phyloP scores from a whole-genome alignment of 1,140 invertebrate genomes.

The Plodia interpunctella region DNA sequence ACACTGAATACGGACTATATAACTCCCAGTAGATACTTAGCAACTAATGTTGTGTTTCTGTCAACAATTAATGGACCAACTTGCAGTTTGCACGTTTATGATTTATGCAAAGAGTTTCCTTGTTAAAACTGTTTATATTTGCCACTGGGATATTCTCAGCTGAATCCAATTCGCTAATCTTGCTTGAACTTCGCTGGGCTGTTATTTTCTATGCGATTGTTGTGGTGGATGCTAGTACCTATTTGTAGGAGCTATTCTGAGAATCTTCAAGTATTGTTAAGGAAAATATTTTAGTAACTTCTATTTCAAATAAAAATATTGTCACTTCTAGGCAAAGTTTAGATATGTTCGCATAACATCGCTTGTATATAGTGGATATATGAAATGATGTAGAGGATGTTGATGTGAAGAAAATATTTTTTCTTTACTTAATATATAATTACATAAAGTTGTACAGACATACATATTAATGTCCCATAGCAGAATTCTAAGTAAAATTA shows the following conservation, averaged over 20 bases:
- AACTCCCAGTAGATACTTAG: background rate
- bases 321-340: too few species aligned
- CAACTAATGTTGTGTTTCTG: background rate
- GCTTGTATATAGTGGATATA: too few species aligned
- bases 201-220: background rate
- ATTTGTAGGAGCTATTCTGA: too few species aligned
- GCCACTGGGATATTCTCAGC: background rate
- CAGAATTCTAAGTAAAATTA: background rate
- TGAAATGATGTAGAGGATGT: too few species aligned
- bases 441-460: too few species aligned
- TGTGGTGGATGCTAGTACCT: background rate
- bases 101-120: conserved; percentile 9
- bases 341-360: too few species aligned
- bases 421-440: too few species aligned
- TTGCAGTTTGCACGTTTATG: background rate
- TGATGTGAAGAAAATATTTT: too few species aligned
- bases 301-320: too few species aligned
- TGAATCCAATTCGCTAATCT: conserved; percentile 4
- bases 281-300: too few species aligned
- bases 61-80: conserved; percentile 9
- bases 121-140: conserved; percentile 3
- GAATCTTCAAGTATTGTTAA: too few species aligned
- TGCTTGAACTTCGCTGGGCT: background rate
- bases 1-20: background rate
- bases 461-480: too few species aligned